These are phyloP conservation scores for Proisotoma minuta DNA, from an alignment of 2,888 invertebrate species.

Conservation along the genomic window DNA sequence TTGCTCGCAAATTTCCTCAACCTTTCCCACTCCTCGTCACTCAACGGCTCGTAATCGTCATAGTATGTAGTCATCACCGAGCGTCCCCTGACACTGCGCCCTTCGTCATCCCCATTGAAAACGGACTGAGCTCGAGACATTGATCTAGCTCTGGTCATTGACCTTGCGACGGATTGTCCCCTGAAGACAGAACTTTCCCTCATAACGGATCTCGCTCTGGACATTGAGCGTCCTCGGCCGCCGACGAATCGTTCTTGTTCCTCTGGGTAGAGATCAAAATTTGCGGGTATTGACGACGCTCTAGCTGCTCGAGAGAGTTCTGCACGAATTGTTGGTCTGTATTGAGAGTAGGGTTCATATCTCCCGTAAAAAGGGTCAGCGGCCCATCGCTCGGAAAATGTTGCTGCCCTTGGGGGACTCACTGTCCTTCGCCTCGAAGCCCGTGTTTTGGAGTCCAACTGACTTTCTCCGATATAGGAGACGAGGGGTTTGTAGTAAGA, in stretches of 20 bases:
- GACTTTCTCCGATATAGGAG: constrained; percentile 39
- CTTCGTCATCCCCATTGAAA: constrained; percentile 16
- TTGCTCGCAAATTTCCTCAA: constrained; percentile 15
- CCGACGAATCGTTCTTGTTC: not conserved
- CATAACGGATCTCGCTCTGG: constrained; percentile 27
- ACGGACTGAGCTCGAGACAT: constrained; percentile 18
- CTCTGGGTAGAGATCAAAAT: not conserved
- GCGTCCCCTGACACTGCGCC: not conserved
- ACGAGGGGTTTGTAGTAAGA: constrained; percentile 48
- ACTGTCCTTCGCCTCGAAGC: constrained; percentile 26
- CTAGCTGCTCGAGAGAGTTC: not conserved
- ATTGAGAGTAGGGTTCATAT: constrained; percentile 19
- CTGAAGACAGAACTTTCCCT: constrained; percentile 8
- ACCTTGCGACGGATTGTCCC: constrained; percentile 6
- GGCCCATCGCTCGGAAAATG: constrained; percentile 46
- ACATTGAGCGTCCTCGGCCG: constrained; percentile 12
- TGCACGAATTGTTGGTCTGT: not conserved
- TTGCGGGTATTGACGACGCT: not conserved
- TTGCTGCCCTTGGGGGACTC: constrained; percentile 43
- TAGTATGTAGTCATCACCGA: constrained; percentile 3
- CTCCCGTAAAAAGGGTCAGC: constrained; percentile 45
- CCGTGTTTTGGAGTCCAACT: constrained; percentile 10
- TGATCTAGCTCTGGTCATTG: constrained; percentile 21
- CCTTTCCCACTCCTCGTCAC: constrained; percentile 20
- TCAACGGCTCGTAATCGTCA: constrained; percentile 6